Evolutionary conservation across 2,113 vertebrate genomes (phyloP), one percentile per base, ranked within the genome.

Genomic region (Phrynocephalus versicolor): DNA sequence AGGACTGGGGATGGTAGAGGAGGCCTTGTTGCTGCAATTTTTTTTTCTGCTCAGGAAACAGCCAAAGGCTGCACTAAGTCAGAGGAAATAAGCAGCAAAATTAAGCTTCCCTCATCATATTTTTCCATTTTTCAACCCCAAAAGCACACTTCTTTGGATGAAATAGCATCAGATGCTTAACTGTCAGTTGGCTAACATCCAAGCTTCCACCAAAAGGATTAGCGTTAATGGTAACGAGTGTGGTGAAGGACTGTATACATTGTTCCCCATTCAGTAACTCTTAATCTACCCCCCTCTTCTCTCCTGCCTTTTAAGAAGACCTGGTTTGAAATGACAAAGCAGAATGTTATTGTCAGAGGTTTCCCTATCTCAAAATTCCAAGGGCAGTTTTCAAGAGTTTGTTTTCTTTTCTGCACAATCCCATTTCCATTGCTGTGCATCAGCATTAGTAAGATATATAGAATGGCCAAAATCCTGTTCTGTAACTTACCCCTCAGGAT

Each of bases 61-160:
- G 91, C 88, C 88, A 89, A 89, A 64, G 91, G 91, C 88, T 90
- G 85, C 84, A 82, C 37, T 85, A 92, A 93, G 87, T 58, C 88
- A 92, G 89, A 93, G 92, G 92, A 95, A 94, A 87, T 85, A 89
- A 93, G 69, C 18, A 92, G 88, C 88, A 87, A 86, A 89, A 82
- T 82, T 82, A 39, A 92, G 67, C 81, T 94, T 92, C 89, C 88
- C 90, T 89, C 84, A 87, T 74, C 55, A 89, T 88, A 89, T 86
- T 78, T 21, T 88, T 79, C 1, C 45, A 33, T 84, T 77, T 27
- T 27, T 27, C 72, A 5, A 51, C 45, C 27, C 30, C 27, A 18
- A 62, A 70, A 74, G 67, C 57, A 33, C 60, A 0, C 27, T 82
- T 92, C 86, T 81, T 12, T 81, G 88, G 10, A 82, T 90, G 81